phyloP scores from a whole-genome alignment of 1,140 invertebrate genomes.

The Apis laboriosa region DNA sequence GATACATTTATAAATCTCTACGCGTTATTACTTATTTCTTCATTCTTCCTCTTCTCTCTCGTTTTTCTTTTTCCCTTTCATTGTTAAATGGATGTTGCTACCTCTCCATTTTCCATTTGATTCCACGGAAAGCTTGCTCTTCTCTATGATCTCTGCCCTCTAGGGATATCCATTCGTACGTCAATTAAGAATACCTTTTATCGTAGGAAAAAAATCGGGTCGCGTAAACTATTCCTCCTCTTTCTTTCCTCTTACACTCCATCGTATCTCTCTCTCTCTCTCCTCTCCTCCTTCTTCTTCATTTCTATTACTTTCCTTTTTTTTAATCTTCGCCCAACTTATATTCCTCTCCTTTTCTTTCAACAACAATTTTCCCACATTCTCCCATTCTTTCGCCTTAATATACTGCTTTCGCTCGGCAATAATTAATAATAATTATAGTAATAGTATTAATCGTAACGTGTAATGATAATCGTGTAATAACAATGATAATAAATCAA shows the following conservation, averaged over 20 bases:
- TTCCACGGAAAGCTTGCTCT: not conserved
- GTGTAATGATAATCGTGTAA: slow-evolving; percentile 72
- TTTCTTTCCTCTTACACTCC: not conserved
- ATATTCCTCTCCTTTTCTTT: not conserved
- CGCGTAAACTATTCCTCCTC: slow-evolving; percentile 22
- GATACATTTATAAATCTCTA: slow-evolving; percentile 57
- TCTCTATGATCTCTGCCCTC: not conserved
- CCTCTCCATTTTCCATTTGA: not conserved
- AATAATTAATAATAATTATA: slow-evolving; percentile 59
- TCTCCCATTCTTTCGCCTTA: not conserved
- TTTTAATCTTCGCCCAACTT: not conserved
- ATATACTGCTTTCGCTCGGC: slow-evolving; percentile 28
- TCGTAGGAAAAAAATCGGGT: slow-evolving; percentile 51
- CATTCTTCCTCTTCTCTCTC: not conserved
- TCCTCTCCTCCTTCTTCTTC: no score
- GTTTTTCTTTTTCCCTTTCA: not conserved
- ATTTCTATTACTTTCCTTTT: no score
- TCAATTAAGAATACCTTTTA: slow-evolving; percentile 28
- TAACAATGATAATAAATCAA: slow-evolving; percentile 76
- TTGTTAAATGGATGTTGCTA: not conserved
- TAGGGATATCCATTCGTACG: slow-evolving; percentile 19
- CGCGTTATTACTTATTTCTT: slow-evolving; percentile 17
- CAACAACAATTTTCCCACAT: not conserved
- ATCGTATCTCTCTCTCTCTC: no score
- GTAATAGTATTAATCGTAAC: slow-evolving; percentile 67